A percentile compares a stretch with the other conserved stretches of the same genome.
phyloP scores from a whole-genome alignment of 1,140 invertebrate genomes.

The Drosophila tani region DNA sequence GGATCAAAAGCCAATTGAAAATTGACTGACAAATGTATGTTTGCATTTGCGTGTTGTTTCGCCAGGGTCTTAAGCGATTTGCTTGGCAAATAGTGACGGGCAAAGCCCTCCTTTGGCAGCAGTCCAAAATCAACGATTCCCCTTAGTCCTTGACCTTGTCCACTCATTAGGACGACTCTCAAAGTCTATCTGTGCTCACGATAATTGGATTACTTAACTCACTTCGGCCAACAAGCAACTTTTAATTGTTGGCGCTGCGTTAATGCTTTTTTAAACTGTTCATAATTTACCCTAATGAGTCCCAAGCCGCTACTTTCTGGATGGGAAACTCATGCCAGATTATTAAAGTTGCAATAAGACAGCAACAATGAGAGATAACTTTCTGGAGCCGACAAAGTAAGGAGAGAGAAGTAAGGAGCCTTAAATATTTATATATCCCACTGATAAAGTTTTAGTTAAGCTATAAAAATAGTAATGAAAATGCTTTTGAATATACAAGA shows the following conservation, averaged over 20 bases:
- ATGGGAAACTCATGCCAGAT: background rate
- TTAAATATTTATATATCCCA: background rate
- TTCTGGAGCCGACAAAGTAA: background rate
- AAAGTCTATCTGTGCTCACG: conserved; percentile 1
- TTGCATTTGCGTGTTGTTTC: conserved; percentile 26
- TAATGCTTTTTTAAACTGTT: conserved; percentile 70
- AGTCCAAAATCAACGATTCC: conserved; percentile 7
- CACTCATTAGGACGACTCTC: conserved; percentile 8
- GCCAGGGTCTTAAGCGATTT: conserved; percentile 46
- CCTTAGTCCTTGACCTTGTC: conserved; percentile 34
- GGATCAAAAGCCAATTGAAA: conserved; percentile 67
- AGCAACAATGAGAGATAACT: background rate
- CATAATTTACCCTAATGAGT: conserved; percentile 64
- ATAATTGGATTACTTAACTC: conserved; percentile 18
- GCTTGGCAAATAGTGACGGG: conserved; percentile 24
- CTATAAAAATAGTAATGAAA: too few species aligned
- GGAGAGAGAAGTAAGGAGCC: too few species aligned
- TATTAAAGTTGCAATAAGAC: conserved; percentile 32
- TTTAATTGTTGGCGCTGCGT: conserved; percentile 1
- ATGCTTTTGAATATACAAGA: too few species aligned
- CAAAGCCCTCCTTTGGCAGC: conserved; percentile 16
- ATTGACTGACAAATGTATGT: conserved; percentile 79
- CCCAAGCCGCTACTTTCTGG: conserved; percentile 5
- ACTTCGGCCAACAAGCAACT: background rate
- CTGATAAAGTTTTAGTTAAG: background rate